Percentiles rank a stretch among this genome's conserved stretches.
phyloP scores from a whole-genome alignment of 2,888 invertebrate genomes.

The Caenorhabditis drosophilae region DNA sequence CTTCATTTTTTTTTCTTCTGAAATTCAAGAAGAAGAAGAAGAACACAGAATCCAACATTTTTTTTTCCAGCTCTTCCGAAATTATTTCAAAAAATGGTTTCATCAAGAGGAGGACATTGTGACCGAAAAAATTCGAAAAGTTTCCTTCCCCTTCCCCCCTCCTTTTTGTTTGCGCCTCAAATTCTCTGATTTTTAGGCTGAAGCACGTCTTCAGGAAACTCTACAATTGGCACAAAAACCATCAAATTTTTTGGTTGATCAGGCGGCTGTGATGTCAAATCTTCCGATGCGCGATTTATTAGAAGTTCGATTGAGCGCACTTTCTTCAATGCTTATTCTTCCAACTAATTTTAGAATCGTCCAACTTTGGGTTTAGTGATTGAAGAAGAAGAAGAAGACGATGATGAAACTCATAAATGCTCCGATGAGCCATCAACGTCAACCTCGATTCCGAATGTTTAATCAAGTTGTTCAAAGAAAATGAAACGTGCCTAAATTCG shows the following conservation, averaged over 20 bases:
- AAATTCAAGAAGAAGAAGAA: neutral
- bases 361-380: slow-evolving; percentile 23
- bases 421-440: slow-evolving; percentile 2
- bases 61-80: slow-evolving; percentile 46
- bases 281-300: slow-evolving; percentile 6
- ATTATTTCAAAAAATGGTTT: slow-evolving; percentile 46
- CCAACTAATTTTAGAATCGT: slow-evolving; percentile 19
- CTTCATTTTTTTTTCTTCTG: too few species aligned
- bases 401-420: too few species aligned
- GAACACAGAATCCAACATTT: neutral
- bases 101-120: slow-evolving; percentile 31
- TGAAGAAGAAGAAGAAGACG: slow-evolving; percentile 34
- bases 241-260: slow-evolving; percentile 45
- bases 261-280: slow-evolving; percentile 39
- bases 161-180: too few species aligned
- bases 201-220: slow-evolving; percentile 45
- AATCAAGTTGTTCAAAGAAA: slow-evolving; percentile 7
- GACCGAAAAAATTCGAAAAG: slow-evolving; percentile 36
- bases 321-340: neutral
- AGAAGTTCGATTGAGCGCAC: neutral
- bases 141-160: too few species aligned
- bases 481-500: slow-evolving; percentile 18
- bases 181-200: slow-evolving; percentile 22
- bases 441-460: neutral
- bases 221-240: slow-evolving; percentile 46